Evolutionary conservation across 2,113 vertebrate species (phyloP).

Genomic region (Leptocoma aspasia): DNA sequence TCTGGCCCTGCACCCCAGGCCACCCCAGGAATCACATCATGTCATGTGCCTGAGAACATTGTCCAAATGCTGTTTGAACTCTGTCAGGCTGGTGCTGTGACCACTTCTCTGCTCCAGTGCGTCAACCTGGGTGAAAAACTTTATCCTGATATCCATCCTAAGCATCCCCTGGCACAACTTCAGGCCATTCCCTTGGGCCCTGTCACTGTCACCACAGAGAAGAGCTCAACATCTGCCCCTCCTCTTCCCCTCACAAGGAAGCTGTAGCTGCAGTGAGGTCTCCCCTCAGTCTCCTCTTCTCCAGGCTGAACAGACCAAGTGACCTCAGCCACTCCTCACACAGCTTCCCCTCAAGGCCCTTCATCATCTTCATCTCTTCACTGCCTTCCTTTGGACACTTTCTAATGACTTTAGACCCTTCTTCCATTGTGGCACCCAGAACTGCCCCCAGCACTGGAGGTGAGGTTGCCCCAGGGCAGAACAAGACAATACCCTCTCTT

Average conservation of each 20-base stretch:
- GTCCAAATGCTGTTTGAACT: background rate
- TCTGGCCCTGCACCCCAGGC: background rate
- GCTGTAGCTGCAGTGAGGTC: fast-evolving
- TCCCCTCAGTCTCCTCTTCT: background rate
- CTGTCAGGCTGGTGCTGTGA: background rate
- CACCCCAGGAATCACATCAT: background rate
- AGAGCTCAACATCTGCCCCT: background rate
- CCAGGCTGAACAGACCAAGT: background rate
- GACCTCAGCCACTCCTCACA: background rate
- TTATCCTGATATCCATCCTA: background rate
- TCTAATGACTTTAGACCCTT: background rate
- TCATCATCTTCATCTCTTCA: background rate
- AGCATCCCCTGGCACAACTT: fast-evolving
- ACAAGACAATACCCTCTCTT: background rate
- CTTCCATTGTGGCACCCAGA: background rate
- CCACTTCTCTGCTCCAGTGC: no score
- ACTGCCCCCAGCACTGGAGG: fast-evolving
- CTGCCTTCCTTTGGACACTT: background rate
- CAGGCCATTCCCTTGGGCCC: fast-evolving
- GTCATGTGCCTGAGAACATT: background rate
- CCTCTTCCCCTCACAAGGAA: background rate
- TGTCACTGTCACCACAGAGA: background rate
- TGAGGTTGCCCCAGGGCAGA: background rate
- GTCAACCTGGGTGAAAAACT: background rate
- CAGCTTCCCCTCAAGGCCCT: no score